Conservation (phyloP, 2,113 vertebrate species). For the Pipa parva region DNA sequence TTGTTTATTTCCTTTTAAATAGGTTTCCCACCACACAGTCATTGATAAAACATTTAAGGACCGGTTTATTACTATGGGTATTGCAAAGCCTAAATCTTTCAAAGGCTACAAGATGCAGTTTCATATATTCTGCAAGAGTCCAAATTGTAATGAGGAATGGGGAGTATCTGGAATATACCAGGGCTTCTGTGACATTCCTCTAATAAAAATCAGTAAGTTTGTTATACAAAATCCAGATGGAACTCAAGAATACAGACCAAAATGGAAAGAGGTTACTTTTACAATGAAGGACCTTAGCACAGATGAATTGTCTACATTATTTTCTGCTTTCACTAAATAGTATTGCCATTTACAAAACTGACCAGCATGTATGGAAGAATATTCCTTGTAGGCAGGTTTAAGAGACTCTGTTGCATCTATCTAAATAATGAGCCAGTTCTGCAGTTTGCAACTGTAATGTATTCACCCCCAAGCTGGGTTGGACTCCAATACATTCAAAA, state of each 20-base stretch:
- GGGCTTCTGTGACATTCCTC: slow-evolving; percentile 58
- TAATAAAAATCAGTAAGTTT: slow-evolving; percentile 73
- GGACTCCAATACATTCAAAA: no score
- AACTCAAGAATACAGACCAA: slow-evolving; percentile 49
- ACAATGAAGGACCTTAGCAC: slow-evolving; percentile 55
- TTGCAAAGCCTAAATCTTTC: slow-evolving; percentile 13
- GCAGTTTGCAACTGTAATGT: no score
- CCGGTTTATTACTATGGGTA: slow-evolving; percentile 46
- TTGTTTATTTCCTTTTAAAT: background rate
- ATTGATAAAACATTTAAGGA: slow-evolving; percentile 50
- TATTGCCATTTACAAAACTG: no score
- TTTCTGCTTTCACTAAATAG: background rate
- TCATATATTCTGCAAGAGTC: slow-evolving; percentile 62
- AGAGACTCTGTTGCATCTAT: no score
- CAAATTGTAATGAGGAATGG: slow-evolving; percentile 62
- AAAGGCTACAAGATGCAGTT: slow-evolving; percentile 52
- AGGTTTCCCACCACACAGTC: slow-evolving; percentile 57
- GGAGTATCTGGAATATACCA: slow-evolving; percentile 62
- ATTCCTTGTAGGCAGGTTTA: no score
- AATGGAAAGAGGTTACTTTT: slow-evolving; percentile 61
- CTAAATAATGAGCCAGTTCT: no score
- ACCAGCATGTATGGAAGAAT: no score
- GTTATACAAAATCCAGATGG: slow-evolving; percentile 55
- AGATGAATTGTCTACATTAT: slow-evolving; percentile 44
- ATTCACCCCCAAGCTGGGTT: no score